Conservation (phyloP, 2,797 vertebrate genomes). For the Periophthalmus magnuspinnatus region DNA sequence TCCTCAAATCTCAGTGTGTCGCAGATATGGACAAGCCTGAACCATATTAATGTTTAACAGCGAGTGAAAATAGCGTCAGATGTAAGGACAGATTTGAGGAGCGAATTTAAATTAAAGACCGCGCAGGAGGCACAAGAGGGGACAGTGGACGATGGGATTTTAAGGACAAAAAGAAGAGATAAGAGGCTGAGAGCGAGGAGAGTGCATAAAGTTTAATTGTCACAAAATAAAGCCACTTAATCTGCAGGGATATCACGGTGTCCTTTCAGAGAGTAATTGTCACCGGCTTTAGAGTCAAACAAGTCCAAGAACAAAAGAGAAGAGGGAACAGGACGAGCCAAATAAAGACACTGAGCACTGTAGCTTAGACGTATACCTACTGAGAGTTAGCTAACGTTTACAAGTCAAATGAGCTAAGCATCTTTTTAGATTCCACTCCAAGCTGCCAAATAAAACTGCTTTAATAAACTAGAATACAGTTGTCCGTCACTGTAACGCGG, state of each 20-base stretch:
- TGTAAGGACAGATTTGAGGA: slow-evolving; percentile 26
- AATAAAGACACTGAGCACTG: background rate
- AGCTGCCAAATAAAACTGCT: too few relatives aligned
- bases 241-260: slow-evolving; percentile 7
- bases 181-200: slow-evolving; percentile 17
- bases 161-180: slow-evolving; percentile 39
- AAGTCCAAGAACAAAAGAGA: background rate
- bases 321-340: background rate
- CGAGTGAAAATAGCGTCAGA: slow-evolving; percentile 45
- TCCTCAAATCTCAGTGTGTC: slow-evolving; percentile 20
- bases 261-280: slow-evolving; percentile 8
- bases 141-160: slow-evolving; percentile 32
- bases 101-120: slow-evolving; percentile 34
- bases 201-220: slow-evolving; percentile 15
- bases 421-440: too few relatives aligned
- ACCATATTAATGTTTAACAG: slow-evolving; percentile 50
- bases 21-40: slow-evolving; percentile 23
- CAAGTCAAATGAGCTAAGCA: background rate
- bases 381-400: background rate
- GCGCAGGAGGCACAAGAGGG: slow-evolving; percentile 7
- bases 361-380: background rate
- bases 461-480: too few relatives aligned
- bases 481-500: too few relatives aligned
- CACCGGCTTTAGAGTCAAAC: slow-evolving; percentile 3
- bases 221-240: slow-evolving; percentile 15